Conservation (phyloP, 2,797 vertebrate species). For the Pristis pectinata region DNA sequence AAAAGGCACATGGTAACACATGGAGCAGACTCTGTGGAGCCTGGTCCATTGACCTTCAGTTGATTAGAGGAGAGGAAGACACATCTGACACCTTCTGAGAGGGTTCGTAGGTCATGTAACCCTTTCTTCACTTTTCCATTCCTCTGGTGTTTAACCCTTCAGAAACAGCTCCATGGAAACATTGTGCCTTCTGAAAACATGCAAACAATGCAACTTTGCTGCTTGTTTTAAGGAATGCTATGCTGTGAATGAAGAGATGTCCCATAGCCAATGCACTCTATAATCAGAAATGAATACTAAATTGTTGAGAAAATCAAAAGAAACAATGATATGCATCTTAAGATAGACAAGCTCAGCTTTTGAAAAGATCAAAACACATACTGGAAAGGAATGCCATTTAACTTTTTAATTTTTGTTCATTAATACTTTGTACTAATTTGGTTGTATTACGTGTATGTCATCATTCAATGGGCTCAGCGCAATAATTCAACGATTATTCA, state of each 20-base stretch:
- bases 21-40: slow-evolving; percentile 27
- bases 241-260: neutral
- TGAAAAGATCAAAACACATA: neutral
- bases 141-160: neutral
- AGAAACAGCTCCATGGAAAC: neutral
- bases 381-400: neutral
- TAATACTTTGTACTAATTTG: neutral
- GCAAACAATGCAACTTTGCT: neutral
- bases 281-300: neutral
- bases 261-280: too few species aligned
- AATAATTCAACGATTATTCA: neutral
- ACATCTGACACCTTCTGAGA: slow-evolving; percentile 26
- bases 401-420: too few species aligned
- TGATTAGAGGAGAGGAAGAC: slow-evolving; percentile 1
- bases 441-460: neutral
- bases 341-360: neutral
- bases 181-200: neutral
- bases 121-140: neutral
- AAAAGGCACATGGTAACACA: neutral
- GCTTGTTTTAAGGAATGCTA: neutral
- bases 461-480: neutral
- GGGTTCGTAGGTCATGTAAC: slow-evolving; percentile 20
- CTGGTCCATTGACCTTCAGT: slow-evolving; percentile 23
- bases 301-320: neutral
- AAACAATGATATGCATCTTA: neutral